Evolutionary conservation across 2,113 vertebrate species (phyloP).

Genomic region (Phalacrocorax carbo): DNA sequence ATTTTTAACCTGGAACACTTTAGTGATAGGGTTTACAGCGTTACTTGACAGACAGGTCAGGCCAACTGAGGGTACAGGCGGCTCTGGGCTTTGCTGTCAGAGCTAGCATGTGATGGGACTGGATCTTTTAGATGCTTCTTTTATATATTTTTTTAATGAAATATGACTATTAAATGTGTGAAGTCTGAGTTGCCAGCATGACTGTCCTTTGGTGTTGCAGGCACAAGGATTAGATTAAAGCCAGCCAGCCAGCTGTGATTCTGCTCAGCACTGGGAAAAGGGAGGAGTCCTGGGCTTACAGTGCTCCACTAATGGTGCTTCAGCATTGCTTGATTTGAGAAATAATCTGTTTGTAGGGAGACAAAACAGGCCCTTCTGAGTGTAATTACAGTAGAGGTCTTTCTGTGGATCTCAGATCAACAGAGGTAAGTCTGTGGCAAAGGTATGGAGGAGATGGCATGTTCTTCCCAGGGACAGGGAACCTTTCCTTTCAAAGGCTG

Average conservation of each 20-base stretch:
- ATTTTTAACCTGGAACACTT: conserved; percentile 39
- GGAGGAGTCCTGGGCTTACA: background rate
- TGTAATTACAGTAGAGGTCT: background rate
- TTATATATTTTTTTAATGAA: background rate
- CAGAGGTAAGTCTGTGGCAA: background rate
- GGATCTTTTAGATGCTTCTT: background rate
- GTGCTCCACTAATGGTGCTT: background rate
- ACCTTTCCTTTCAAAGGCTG: background rate
- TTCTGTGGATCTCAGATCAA: background rate
- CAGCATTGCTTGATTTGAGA: background rate
- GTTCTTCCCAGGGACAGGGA: background rate
- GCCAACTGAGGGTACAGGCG: background rate
- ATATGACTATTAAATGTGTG: background rate
- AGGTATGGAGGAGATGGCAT: background rate
- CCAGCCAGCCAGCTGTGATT: background rate
- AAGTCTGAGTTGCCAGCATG: background rate
- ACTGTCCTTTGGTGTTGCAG: background rate
- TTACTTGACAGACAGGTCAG: background rate
- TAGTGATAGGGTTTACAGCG: background rate
- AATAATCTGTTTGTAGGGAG: background rate
- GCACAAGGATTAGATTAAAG: background rate
- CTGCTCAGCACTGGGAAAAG: background rate
- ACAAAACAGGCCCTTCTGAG: background rate
- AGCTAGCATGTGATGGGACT: background rate
- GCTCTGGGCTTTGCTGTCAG: background rate